phyloP scores from a whole-genome alignment of 2,113 vertebrate genomes.

The Spea bombifrons region DNA sequence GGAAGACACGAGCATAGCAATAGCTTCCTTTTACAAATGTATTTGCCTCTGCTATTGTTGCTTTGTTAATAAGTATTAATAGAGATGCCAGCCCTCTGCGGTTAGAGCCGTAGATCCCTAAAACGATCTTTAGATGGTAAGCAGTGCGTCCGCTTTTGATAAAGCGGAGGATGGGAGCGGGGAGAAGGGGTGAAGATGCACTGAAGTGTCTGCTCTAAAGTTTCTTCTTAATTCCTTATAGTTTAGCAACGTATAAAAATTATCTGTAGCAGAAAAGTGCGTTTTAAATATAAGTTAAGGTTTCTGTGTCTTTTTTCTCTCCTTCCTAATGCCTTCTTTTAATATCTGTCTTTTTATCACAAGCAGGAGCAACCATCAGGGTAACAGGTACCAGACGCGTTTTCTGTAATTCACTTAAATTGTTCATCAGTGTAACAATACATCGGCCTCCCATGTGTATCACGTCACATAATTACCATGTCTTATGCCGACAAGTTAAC shows the following conservation, averaged over 20 bases:
- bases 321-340: conserved; percentile 74
- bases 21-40: background rate
- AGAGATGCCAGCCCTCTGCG: no score
- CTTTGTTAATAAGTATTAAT: no score
- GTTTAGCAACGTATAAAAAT: no score
- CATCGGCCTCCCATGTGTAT: conserved; percentile 69
- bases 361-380: conserved; percentile 98
- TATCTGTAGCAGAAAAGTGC: background rate
- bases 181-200: no score
- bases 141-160: no score
- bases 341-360: conserved; percentile 82
- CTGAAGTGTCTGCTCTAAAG: no score
- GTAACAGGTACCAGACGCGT: conserved; percentile 90
- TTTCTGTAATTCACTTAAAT: conserved; percentile 67
- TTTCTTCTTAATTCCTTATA: no score
- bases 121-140: no score
- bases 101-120: no score
- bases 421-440: conserved; percentile 58
- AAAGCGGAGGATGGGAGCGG: no score
- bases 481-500: conserved; percentile 57
- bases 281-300: background rate
- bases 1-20: background rate
- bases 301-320: conserved; percentile 45
- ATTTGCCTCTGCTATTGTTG: background rate
- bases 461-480: conserved; percentile 57